Evolutionary conservation across 2,888 invertebrate species (phyloP).

Genomic region (Brachycybe producta): DNA sequence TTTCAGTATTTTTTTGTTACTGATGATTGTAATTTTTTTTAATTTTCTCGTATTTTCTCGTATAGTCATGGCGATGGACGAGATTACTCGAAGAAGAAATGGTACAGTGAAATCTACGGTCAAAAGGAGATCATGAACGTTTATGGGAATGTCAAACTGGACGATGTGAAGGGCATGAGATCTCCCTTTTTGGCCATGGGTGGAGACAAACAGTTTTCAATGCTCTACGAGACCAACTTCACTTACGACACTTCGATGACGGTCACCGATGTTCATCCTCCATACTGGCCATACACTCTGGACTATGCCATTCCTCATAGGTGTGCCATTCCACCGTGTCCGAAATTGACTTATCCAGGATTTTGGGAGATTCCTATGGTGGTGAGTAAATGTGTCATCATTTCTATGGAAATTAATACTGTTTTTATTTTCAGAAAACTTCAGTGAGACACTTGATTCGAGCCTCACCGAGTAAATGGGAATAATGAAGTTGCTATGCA

Average conservation of each 20-base stretch:
- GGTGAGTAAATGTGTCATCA: conserved; percentile 8
- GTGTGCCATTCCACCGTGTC: conserved; percentile 21
- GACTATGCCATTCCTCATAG: conserved; percentile 17
- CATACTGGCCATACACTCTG: conserved; percentile 67
- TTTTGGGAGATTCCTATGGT: conserved; percentile 21
- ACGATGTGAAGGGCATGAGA: conserved; percentile 89
- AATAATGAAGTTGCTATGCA: too few relatives aligned
- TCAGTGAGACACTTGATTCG: too few relatives aligned
- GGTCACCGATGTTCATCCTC: conserved; percentile 83
- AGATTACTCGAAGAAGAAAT: conserved; percentile 91
- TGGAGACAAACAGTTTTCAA: conserved; percentile 94
- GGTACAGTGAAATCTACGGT: conserved; percentile 88
- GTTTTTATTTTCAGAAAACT: too few relatives aligned
- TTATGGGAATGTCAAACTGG: conserved; percentile 75
- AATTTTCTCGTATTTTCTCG: too few relatives aligned
- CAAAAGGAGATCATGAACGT: conserved; percentile 75
- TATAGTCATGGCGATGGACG: conserved; percentile 84
- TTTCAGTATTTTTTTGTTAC: too few relatives aligned
- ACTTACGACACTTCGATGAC: conserved; percentile 94
- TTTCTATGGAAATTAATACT: too few relatives aligned
- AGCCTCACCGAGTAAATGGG: too few relatives aligned
- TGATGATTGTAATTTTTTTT: too few relatives aligned
- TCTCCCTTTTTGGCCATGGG: conserved; percentile 85
- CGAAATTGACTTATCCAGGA: conserved; percentile 17
- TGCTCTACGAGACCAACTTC: conserved; percentile 89